These are phyloP conservation scores for Mormyrus hasselquistii DNA, from an alignment of 2,797 vertebrate genomes.

Conservation along the genomic window DNA sequence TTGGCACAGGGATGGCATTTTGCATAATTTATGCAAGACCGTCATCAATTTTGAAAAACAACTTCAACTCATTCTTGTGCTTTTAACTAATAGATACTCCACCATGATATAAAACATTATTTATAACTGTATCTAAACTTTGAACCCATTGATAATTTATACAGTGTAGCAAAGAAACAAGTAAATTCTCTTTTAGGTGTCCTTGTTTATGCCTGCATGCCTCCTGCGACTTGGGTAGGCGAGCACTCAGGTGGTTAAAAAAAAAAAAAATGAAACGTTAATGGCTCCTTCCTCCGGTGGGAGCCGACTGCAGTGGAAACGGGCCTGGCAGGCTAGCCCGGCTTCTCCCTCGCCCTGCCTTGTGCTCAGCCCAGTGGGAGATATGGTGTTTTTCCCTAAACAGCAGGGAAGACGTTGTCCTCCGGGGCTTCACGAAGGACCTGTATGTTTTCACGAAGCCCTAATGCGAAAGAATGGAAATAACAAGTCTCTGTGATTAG, in stretches of 20 bases:
- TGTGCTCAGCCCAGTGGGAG: conserved; percentile 38
- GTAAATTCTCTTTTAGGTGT: conserved; percentile 39
- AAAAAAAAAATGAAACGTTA: not conserved
- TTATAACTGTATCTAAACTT: conserved; percentile 62
- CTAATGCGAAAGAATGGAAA: conserved; percentile 30
- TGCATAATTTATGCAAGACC: conserved; percentile 75
- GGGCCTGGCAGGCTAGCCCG: conserved; percentile 26
- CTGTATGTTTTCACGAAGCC: conserved; percentile 43
- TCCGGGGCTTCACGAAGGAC: conserved; percentile 41
- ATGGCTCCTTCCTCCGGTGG: not conserved
- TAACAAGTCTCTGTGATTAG: conserved; percentile 24
- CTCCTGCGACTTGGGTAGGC: not conserved
- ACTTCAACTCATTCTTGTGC: conserved; percentile 55
- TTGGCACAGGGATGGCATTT: conserved; percentile 74
- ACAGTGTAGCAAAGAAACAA: conserved; percentile 34
- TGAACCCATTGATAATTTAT: conserved; percentile 40
- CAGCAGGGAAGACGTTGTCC: conserved; percentile 41
- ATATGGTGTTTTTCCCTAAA: conserved; percentile 45
- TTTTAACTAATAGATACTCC: conserved; percentile 55
- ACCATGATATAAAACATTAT: conserved; percentile 52
- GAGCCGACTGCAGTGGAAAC: conserved; percentile 6
- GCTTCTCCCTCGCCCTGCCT: conserved; percentile 40
- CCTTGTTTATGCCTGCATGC: conserved; percentile 3
- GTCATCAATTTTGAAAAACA: conserved; percentile 69
- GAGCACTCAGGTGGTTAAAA: not conserved